phyloP scores from a whole-genome alignment of 2,797 vertebrate genomes.

The Artibeus lituratus region DNA sequence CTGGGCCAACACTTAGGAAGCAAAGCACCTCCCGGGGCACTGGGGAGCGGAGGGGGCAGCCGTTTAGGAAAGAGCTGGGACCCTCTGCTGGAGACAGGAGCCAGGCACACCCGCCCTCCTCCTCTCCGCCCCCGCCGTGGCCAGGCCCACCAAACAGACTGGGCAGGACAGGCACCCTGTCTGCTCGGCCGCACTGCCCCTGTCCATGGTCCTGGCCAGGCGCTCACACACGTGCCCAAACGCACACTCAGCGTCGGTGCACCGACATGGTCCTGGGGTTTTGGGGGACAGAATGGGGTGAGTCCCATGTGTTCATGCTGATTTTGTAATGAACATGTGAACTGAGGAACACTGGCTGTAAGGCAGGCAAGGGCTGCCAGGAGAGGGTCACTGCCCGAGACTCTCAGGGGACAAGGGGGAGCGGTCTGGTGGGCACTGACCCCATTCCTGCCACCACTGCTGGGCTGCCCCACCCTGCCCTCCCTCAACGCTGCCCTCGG shows the following conservation, averaged over 20 bases:
- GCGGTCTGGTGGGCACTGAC: too few species aligned
- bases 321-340: background rate
- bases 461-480: background rate
- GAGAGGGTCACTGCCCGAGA: background rate
- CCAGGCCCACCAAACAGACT: too few species aligned
- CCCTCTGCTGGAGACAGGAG: too few species aligned
- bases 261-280: background rate
- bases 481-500: background rate
- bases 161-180: fast-evolving
- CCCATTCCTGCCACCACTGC: fast-evolving
- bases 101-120: background rate
- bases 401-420: background rate
- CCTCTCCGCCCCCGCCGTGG: too few species aligned
- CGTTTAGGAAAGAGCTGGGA: background rate
- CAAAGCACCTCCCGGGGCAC: background rate
- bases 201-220: background rate
- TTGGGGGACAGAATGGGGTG: background rate
- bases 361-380: background rate
- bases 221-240: fast-evolving
- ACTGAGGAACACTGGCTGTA: background rate
- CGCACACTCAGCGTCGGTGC: fast-evolving
- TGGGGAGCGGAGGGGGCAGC: fast-evolving
- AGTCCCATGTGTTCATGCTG: background rate
- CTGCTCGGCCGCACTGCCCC: background rate
- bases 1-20: background rate